A percentile compares a stretch with the other conserved stretches of the same genome.
phyloP scores from a whole-genome alignment of 2,888 invertebrate species.

The Agonopterix heracliana region DNA sequence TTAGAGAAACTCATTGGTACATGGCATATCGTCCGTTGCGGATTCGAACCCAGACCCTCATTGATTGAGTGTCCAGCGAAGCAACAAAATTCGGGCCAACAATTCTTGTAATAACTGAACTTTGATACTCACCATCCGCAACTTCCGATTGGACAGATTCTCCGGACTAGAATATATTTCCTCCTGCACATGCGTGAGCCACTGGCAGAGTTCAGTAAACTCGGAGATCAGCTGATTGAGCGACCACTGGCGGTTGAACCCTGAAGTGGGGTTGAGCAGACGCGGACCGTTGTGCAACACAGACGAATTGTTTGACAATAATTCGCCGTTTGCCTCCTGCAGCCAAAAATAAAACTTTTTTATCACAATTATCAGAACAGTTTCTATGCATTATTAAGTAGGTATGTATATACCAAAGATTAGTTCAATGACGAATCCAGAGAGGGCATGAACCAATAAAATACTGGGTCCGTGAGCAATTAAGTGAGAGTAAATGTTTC shows the following conservation, averaged over 20 bases:
- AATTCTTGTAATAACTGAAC: no score
- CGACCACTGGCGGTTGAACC: slow-evolving; percentile 80
- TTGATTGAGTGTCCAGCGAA: no score
- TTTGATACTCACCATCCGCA: slow-evolving; percentile 76
- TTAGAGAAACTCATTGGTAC: no score
- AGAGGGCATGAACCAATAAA: no score
- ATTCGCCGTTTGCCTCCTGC: slow-evolving; percentile 86
- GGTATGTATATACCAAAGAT: no score
- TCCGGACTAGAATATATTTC: slow-evolving; percentile 85
- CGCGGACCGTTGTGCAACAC: slow-evolving; percentile 49
- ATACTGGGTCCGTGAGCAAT: no score
- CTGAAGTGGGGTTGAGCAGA: slow-evolving; percentile 50
- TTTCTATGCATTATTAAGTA: no score
- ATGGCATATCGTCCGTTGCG: no score
- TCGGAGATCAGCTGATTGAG: slow-evolving; percentile 85
- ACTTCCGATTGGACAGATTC: slow-evolving; percentile 79
- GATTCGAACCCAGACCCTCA: no score
- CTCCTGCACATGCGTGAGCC: slow-evolving; percentile 87
- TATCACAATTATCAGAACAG: background rate
- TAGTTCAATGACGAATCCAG: no score
- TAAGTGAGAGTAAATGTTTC: no score
- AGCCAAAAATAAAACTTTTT: slow-evolving; percentile 20
- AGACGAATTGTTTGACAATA: slow-evolving; percentile 79
- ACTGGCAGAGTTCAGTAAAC: slow-evolving; percentile 87
- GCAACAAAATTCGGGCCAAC: no score